Conservation (phyloP, 2,113 vertebrate species). For the Pseudorhombus dupliciocellatus region DNA sequence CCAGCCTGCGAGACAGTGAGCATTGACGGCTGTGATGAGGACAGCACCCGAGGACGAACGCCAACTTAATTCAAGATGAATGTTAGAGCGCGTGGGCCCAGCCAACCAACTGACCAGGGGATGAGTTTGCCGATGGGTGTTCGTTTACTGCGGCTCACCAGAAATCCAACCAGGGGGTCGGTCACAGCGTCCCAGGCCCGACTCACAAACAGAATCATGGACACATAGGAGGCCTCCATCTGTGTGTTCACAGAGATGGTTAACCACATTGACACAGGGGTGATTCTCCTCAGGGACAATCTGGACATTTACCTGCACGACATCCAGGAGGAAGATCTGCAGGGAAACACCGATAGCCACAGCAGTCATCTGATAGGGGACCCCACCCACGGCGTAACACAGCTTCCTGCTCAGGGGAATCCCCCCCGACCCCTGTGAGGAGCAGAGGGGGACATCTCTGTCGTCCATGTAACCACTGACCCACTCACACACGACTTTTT, state of each 20-base stretch:
- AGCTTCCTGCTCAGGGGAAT: constrained; percentile 74
- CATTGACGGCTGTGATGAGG: constrained; percentile 1
- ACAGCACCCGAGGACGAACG: not conserved
- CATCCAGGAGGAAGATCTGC: constrained; percentile 83
- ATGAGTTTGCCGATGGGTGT: constrained; percentile 75
- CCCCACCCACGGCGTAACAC: constrained; percentile 78
- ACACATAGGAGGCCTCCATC: constrained; percentile 78
- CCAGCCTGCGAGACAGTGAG: constrained; percentile 53
- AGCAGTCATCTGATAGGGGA: constrained; percentile 77
- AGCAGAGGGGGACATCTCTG: not conserved
- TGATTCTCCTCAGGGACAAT: not conserved
- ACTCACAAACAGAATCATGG: constrained; percentile 79
- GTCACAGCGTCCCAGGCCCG: constrained; percentile 81
- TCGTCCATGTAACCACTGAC: not conserved
- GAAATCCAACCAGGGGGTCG: constrained; percentile 78
- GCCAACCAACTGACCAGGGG: constrained; percentile 73
- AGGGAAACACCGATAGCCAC: constrained; percentile 73
- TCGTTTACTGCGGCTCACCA: constrained; percentile 78
- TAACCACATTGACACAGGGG: not conserved
- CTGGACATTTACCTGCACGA: constrained; percentile 74
- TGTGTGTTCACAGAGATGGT: not conserved
- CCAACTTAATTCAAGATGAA: not conserved
- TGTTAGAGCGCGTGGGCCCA: not conserved
- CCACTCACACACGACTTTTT: too few relatives aligned
- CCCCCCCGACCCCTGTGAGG: constrained; percentile 39